Conservation (phyloP, 2,113 vertebrate genomes). For the Montifringilla adamsi region DNA sequence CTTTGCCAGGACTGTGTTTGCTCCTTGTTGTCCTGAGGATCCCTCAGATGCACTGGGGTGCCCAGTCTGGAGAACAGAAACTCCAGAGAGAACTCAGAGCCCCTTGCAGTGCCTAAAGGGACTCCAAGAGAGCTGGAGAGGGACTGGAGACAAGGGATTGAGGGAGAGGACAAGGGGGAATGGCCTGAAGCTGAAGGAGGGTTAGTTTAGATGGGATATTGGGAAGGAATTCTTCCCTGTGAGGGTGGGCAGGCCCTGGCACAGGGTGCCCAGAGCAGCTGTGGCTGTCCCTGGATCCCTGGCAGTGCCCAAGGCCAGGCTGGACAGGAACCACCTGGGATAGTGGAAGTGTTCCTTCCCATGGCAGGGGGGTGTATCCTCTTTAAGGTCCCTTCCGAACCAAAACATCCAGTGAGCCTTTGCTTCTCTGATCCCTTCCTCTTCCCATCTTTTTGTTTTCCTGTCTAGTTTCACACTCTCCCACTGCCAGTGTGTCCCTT, state of each 20-base stretch:
- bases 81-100: neutral
- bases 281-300: neutral
- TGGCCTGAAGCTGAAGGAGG: neutral
- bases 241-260: fast-evolving
- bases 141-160: neutral
- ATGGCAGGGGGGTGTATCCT: neutral
- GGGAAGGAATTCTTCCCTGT: fast-evolving
- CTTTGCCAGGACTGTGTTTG: neutral
- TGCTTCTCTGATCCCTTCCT: neutral
- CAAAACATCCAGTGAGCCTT: neutral
- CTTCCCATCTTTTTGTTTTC: neutral
- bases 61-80: neutral
- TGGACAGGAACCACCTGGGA: neutral
- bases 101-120: neutral
- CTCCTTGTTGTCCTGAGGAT: neutral
- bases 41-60: neutral
- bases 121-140: neutral
- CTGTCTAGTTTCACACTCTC: neutral
- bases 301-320: fast-evolving
- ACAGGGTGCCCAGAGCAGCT: neutral
- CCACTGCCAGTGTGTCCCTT: neutral
- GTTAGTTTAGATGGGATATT: neutral
- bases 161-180: neutral
- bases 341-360: neutral
- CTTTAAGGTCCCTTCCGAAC: neutral